A percentile compares a stretch with the other conserved stretches of the same genome.
These are phyloP conservation scores for Luidia sarsii DNA, from an alignment of 53 echinoderm and acorn worm genomes.

Conservation along the genomic window DNA sequence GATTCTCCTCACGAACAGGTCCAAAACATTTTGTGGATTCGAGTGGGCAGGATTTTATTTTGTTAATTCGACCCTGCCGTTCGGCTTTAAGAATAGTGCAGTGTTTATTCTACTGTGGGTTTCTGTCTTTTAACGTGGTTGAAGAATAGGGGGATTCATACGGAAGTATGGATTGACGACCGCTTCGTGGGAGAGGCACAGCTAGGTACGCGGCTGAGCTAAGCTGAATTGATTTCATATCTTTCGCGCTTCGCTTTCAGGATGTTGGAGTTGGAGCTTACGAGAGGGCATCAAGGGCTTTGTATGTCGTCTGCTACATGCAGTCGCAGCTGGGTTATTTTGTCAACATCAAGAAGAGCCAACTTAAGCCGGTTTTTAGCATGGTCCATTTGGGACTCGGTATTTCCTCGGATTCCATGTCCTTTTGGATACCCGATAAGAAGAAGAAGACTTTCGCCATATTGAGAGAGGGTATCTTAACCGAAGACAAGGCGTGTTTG, in stretches of 20 bases:
- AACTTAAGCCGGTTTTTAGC: background rate
- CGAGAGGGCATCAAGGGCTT: background rate
- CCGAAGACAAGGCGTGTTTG: too few relatives aligned
- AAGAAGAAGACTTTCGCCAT: too few relatives aligned
- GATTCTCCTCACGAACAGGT: background rate
- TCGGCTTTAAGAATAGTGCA: background rate
- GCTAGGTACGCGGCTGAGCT: too few relatives aligned
- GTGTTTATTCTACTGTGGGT: background rate
- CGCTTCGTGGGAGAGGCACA: background rate
- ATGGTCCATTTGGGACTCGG: background rate
- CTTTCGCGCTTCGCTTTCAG: background rate
- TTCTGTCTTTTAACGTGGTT: conserved; percentile 9
- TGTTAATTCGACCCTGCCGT: background rate
- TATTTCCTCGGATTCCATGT: background rate
- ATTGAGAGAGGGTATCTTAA: too few relatives aligned
- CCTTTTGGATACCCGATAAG: background rate
- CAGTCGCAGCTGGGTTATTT: background rate
- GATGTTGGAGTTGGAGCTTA: background rate
- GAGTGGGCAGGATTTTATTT: conserved; percentile 22
- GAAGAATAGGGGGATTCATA: background rate
- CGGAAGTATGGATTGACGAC: background rate
- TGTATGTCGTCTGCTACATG: background rate
- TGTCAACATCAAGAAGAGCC: background rate
- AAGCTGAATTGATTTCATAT: background rate
- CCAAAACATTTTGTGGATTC: conserved; percentile 5